These are phyloP conservation scores for Acrossocheilus wenchowensis DNA, from an alignment of 2,797 vertebrate species.

Conservation along the genomic window DNA sequence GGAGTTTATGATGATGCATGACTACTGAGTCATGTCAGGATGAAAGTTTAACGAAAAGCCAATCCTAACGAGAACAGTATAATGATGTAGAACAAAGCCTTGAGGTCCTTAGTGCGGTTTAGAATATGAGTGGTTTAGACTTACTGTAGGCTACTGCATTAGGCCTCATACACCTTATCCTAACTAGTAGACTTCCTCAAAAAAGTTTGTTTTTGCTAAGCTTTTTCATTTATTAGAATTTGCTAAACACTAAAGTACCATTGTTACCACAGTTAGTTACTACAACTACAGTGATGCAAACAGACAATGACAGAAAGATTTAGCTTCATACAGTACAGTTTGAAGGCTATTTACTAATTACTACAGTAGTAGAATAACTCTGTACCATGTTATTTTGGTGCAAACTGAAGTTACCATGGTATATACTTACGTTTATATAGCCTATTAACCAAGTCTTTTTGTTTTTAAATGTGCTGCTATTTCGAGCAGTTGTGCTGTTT, in stretches of 20 bases:
- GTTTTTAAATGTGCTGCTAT: neutral
- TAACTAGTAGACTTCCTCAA: neutral
- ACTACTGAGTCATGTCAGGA: slow-evolving; percentile 24
- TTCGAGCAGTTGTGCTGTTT: neutral
- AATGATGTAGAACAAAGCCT: slow-evolving; percentile 4
- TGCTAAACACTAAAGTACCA: neutral
- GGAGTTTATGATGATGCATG: slow-evolving; percentile 22
- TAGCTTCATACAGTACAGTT: neutral
- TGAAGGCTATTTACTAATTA: neutral
- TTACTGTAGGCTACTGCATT: neutral
- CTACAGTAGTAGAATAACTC: neutral
- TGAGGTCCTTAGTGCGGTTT: neutral
- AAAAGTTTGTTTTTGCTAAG: neutral
- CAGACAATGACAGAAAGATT: neutral
- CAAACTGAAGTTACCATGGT: neutral
- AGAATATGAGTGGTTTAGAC: neutral
- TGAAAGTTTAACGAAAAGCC: neutral
- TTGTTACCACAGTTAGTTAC: neutral
- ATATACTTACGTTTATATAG: neutral
- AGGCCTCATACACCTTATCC: neutral
- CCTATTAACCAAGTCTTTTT: neutral
- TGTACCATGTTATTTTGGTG: neutral
- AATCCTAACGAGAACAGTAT: neutral
- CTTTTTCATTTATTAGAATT: neutral
- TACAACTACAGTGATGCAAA: neutral